Evolutionary conservation across 1,140 invertebrate species (phyloP).

Genomic region (Zaprionus tsacasi): DNA sequence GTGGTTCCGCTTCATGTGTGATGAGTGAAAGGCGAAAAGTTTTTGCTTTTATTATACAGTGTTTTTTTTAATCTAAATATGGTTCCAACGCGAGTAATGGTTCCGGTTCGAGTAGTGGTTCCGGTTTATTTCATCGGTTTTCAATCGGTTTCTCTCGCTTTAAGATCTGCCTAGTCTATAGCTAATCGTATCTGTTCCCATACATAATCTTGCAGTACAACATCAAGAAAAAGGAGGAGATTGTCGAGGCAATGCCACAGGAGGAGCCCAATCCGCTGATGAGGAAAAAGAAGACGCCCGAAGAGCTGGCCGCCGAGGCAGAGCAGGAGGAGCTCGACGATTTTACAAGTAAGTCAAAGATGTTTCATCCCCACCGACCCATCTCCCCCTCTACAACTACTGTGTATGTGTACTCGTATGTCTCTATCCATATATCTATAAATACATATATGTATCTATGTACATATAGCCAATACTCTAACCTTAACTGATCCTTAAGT

Average conservation of each 20-base stretch:
- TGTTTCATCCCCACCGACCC: constrained; percentile 14
- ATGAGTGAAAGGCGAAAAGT: background rate
- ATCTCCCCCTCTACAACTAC: background rate
- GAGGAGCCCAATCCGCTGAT: constrained; percentile 95
- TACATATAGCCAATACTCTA: constrained; percentile 9
- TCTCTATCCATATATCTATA: background rate
- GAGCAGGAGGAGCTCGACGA: constrained; percentile 97
- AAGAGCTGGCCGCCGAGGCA: constrained; percentile 97
- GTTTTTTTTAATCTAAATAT: background rate
- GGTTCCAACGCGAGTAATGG: background rate
- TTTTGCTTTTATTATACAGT: background rate
- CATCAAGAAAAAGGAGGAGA: constrained; percentile 98
- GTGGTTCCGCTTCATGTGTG: background rate
- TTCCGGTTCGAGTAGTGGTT: background rate
- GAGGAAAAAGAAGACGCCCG: constrained; percentile 99
- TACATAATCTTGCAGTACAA: constrained; percentile 92
- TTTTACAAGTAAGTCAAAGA: constrained; percentile 94
- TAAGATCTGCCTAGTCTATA: background rate
- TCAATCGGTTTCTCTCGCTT: no score
- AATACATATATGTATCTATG: constrained; percentile 3
- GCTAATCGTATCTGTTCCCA: background rate
- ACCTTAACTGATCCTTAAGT: constrained; percentile 2
- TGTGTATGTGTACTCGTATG: constrained; percentile 24
- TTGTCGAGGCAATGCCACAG: constrained; percentile 90
- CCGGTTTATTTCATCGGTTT: background rate